Base-by-base conservation (phyloP, 2,888 invertebrate species). In the Drosophila nigricruria region DNA sequence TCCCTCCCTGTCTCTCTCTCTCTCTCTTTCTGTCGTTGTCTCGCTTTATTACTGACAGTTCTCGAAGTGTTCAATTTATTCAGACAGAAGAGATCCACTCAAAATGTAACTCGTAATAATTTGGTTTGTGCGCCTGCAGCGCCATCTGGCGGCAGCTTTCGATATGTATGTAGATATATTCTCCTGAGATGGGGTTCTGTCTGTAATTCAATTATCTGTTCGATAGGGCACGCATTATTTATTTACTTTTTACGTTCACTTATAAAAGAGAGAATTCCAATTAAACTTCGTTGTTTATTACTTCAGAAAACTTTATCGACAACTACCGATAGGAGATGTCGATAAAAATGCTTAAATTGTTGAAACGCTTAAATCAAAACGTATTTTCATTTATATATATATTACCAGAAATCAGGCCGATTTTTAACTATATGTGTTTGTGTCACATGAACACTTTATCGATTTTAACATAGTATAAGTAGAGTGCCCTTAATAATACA, bases 141-240 rank as follows among this genome's bases (percentile, higher is more conserved):
- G 67, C 54, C 66, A 66, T 67, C 66, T 66, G 66, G 38, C 27
- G 38, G 30, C 47, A 66, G 67, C 53, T 54, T 52, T 64, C 20
- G 30, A 63, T 27, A 63, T 18, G 30, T 10, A 30, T 20, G 18
- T 50, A 50, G 18, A 50, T 50, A 9, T 14, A 9, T 12, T 12
- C 5, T 14, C 3, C 50, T 34, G 20, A 27, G 25, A 18, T 5
- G 20, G 20, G 53, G 4, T 1, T 25, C n/a, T 10, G 8, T 25
- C 23, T 52, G 52, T 23, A 52, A 36, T 52, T 52, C 16, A 52
- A 52, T 52, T 36, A 52, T 52, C 52, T 36, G 52, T 25, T 23
- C n/a, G 10, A 23, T 36, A 4, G 52, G 20, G 9, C 34, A 3
- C 5, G 34, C 34, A 36, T 23, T 36, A 52, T 25, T 14, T 49